phyloP scores from a whole-genome alignment of 2,888 invertebrate species.

The Linhomoeus sp. region DNA sequence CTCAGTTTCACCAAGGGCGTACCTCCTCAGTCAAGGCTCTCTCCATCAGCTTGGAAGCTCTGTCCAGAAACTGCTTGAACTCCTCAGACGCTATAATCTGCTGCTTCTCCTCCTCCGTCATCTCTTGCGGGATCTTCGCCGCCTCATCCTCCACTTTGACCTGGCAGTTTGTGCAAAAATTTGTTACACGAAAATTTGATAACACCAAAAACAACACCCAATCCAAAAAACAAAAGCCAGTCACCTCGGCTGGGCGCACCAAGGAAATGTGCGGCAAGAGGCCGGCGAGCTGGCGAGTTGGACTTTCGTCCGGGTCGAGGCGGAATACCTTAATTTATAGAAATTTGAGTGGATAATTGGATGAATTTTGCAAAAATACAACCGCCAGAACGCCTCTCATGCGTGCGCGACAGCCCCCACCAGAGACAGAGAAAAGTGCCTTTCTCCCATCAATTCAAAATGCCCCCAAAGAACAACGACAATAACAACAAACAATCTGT shows the following conservation, averaged over 20 bases:
- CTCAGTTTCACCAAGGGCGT: no score
- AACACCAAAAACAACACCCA: no score
- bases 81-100: constrained; percentile 78
- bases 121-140: constrained; percentile 36
- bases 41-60: constrained; percentile 76
- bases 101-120: constrained; percentile 87
- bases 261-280: constrained; percentile 73
- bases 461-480: no score
- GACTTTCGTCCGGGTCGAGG: constrained; percentile 12
- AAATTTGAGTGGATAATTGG: no score
- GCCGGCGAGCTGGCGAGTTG: constrained; percentile 16
- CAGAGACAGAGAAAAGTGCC: no score
- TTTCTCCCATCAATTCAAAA: no score
- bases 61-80: constrained; percentile 74
- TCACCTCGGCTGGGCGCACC: constrained; percentile 53
- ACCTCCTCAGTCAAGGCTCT: constrained; percentile 69
- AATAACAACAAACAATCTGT: no score
- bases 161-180: no score
- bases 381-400: no score
- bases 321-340: background rate
- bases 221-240: background rate
- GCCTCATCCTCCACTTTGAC: background rate
- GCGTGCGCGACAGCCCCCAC: no score
- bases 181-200: no score
- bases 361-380: no score